A percentile compares a stretch with the other conserved stretches of the same genome.
These are phyloP conservation scores for Monochamus alternatus DNA, from an alignment of 2,888 invertebrate genomes.

Conservation along the genomic window DNA sequence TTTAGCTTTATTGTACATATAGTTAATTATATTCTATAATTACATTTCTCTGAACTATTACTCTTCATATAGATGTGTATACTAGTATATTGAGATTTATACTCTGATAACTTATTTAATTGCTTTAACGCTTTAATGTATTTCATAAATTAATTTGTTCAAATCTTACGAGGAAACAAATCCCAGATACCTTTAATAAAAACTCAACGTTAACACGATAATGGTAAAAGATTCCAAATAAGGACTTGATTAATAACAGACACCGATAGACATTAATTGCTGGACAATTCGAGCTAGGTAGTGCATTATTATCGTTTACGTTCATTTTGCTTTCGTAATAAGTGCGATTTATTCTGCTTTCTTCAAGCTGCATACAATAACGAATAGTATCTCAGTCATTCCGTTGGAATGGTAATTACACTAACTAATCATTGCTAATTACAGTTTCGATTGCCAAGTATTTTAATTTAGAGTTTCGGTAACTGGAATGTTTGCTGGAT, in stretches of 20 bases:
- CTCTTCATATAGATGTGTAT: no score
- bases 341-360: not conserved
- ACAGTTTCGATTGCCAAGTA: not conserved
- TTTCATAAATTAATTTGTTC: not conserved
- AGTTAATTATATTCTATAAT: no score
- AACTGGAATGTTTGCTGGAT: not conserved
- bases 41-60: no score
- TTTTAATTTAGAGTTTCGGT: not conserved
- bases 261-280: not conserved
- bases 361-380: not conserved
- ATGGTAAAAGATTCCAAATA: not conserved
- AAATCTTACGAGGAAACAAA: not conserved
- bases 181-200: not conserved
- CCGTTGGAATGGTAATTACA: not conserved
- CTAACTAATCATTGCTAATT: not conserved
- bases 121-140: slow-evolving; percentile 1
- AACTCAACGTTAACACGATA: not conserved
- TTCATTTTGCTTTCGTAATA: not conserved
- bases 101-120: not conserved
- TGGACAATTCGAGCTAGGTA: not conserved
- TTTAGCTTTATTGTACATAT: no score
- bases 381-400: not conserved
- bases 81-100: not conserved
- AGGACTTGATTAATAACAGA: not conserved
- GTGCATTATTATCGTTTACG: not conserved